phyloP scores from a whole-genome alignment of 2,113 vertebrate genomes.

The Neogale vison region DNA sequence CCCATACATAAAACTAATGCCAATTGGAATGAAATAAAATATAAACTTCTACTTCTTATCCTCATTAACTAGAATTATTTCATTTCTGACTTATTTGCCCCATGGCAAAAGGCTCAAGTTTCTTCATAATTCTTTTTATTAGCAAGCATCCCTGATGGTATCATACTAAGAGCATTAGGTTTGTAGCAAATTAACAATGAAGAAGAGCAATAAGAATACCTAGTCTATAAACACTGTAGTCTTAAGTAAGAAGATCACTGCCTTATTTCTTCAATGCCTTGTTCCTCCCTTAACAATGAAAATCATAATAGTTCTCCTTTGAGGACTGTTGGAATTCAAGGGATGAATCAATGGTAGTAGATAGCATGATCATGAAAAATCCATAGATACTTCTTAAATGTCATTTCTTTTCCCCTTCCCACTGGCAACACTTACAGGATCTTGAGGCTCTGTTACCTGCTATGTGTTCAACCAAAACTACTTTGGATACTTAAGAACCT shows the following conservation, averaged over 20 bases:
- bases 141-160: background rate
- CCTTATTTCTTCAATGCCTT: background rate
- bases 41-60: background rate
- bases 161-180: background rate
- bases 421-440: too few relatives aligned
- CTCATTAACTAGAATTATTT: background rate
- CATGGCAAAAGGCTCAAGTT: background rate
- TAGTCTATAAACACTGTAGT: background rate
- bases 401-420: background rate
- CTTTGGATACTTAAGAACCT: too few relatives aligned
- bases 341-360: background rate
- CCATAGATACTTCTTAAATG: background rate
- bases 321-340: background rate
- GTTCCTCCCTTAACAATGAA: background rate
- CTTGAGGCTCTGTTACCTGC: too few relatives aligned
- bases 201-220: background rate
- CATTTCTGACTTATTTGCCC: background rate
- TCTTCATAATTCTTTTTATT: background rate
- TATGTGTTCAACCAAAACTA: too few relatives aligned
- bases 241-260: background rate
- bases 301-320: background rate
- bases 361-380: background rate
- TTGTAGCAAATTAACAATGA: background rate
- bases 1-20: background rate
- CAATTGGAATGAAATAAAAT: background rate